phyloP scores from a whole-genome alignment of 2,113 vertebrate genomes.

The Pelecanus crispus region DNA sequence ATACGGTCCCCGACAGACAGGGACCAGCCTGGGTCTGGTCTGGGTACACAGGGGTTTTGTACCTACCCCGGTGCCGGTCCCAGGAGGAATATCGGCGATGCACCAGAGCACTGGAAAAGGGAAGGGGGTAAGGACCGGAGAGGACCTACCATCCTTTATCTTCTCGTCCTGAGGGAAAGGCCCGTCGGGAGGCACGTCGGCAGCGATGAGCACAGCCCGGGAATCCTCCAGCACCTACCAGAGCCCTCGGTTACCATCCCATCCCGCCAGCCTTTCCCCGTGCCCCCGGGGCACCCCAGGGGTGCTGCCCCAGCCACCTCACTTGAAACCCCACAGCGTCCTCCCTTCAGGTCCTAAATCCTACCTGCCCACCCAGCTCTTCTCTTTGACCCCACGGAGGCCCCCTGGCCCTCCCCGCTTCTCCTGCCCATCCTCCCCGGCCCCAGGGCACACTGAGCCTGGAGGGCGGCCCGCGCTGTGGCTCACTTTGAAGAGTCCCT shows the following conservation, averaged over 20 bases:
- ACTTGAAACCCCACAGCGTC: background rate
- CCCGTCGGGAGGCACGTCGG: slow-evolving; percentile 86
- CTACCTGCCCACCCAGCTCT: background rate
- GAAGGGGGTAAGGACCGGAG: background rate
- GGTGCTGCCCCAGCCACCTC: background rate
- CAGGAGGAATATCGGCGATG: background rate
- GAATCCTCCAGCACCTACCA: slow-evolving; percentile 95
- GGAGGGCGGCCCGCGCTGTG: accelerated
- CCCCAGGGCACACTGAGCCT: accelerated
- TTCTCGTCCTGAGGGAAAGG: slow-evolving; percentile 95
- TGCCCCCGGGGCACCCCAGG: background rate
- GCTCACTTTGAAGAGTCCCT: slow-evolving; percentile 94
- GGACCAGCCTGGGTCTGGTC: background rate
- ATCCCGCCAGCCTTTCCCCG: background rate
- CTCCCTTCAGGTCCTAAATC: background rate
- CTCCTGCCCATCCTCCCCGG: background rate
- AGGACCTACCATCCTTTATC: slow-evolving; percentile 90
- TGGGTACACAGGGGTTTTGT: background rate
- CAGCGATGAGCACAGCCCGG: slow-evolving; percentile 81
- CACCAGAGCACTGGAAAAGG: background rate
- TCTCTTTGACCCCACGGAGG: background rate
- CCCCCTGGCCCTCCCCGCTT: background rate
- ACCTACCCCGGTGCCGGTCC: background rate
- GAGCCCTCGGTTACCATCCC: background rate
- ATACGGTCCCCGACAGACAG: accelerated